Conservation (phyloP, 2,888 invertebrate genomes). For the Dolomedes plantarius region DNA sequence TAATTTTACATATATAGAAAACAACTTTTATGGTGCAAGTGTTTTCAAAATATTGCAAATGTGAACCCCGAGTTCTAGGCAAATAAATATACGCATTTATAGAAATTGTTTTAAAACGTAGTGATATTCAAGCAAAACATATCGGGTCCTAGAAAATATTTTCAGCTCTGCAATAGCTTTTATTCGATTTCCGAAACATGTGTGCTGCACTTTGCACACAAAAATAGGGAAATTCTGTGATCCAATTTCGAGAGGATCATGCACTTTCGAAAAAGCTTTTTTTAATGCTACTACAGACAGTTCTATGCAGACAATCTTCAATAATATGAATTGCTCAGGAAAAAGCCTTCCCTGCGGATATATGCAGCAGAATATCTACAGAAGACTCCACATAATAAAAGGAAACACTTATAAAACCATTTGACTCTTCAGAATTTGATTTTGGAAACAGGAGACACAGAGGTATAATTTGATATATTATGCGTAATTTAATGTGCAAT, state of each 20-base stretch:
- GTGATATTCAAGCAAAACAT: constrained; percentile 10
- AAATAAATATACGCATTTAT: neutral
- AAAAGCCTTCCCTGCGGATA: neutral
- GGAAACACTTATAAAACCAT: neutral
- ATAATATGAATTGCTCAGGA: neutral
- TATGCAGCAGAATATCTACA: neutral
- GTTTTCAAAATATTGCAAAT: no score
- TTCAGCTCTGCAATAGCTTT: neutral
- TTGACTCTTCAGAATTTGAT: neutral
- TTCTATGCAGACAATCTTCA: neutral
- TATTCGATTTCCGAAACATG: neutral
- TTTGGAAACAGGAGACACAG: neutral
- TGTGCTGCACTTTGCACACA: constrained; percentile 2
- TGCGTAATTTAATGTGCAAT: neutral
- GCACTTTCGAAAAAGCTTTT: constrained; percentile 12
- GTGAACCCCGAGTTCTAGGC: neutral
- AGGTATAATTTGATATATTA: neutral
- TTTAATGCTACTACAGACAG: neutral
- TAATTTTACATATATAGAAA: no score
- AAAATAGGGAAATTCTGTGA: constrained; percentile 7
- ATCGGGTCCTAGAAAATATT: neutral
- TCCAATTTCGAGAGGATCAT: constrained; percentile 8
- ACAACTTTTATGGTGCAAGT: no score
- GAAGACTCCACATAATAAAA: neutral
- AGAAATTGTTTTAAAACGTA: neutral